phyloP scores from a whole-genome alignment of 2,888 invertebrate genomes.

The Mesorhabditis spiculigera region DNA sequence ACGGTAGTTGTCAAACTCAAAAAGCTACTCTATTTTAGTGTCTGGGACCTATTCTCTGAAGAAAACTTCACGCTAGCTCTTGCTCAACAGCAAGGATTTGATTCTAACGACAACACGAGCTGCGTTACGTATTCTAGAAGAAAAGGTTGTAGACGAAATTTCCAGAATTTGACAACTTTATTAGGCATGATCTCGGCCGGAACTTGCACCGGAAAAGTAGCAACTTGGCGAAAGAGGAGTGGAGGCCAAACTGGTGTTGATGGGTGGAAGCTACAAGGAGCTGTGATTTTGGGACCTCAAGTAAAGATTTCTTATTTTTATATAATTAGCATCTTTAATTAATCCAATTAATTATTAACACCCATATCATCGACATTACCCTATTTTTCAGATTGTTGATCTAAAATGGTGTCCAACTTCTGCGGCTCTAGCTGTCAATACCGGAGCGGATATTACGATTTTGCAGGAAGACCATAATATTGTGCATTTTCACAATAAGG shows the following conservation, averaged over 20 bases:
- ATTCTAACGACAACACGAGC: slow-evolving; percentile 60
- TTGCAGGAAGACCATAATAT: slow-evolving; percentile 81
- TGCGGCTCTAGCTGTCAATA: slow-evolving; percentile 62
- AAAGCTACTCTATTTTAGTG: slow-evolving; percentile 63
- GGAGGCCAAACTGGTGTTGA: not conserved
- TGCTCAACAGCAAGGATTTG: slow-evolving; percentile 65
- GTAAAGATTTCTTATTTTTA: not conserved
- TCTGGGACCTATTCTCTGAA: slow-evolving; percentile 90
- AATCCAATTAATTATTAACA: not conserved
- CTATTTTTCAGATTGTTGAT: slow-evolving; percentile 29
- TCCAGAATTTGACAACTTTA: no score
- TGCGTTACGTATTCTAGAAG: slow-evolving; percentile 59
- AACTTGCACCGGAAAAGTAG: slow-evolving; percentile 43
- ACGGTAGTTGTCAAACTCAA: not conserved
- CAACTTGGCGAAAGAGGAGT: slow-evolving; percentile 45
- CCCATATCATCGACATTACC: not conserved
- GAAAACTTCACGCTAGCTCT: slow-evolving; percentile 78
- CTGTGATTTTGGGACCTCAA: not conserved
- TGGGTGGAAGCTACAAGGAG: not conserved
- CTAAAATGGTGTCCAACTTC: slow-evolving; percentile 47
- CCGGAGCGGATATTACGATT: slow-evolving; percentile 73
- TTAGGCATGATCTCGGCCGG: slow-evolving; percentile 49
- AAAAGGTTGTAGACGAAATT: slow-evolving; percentile 16
- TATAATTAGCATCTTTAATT: not conserved
- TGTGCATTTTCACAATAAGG: slow-evolving; percentile 73